A percentile compares a stretch with the other conserved stretches of the same genome.
phyloP scores from a whole-genome alignment of 2,113 vertebrate genomes.

The Pheucticus melanocephalus region DNA sequence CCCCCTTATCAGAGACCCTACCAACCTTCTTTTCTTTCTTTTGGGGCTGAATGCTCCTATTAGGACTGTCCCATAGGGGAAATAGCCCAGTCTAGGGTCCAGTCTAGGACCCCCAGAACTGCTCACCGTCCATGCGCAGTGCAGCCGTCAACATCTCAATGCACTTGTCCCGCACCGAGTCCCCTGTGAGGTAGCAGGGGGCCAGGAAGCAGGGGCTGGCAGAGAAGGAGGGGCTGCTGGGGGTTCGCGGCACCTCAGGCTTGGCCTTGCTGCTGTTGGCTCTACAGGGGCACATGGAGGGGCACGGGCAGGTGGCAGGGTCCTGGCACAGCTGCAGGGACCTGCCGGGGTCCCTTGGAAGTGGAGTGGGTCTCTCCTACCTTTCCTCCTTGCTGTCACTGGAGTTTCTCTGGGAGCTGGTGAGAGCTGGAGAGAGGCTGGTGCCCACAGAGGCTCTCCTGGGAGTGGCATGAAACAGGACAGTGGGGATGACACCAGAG shows the following conservation, averaged over 20 bases:
- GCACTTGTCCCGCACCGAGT: constrained; percentile 92
- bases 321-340: neutral
- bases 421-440: constrained; percentile 53
- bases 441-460: constrained; percentile 76
- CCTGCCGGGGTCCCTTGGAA: accelerated
- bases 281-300: constrained; percentile 23
- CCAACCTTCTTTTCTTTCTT: neutral
- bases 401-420: constrained; percentile 69
- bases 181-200: constrained; percentile 84
- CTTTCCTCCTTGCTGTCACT: constrained; percentile 75
- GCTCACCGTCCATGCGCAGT: constrained; percentile 86
- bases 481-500: neutral
- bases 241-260: constrained; percentile 76
- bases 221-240: constrained; percentile 80
- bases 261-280: constrained; percentile 77
- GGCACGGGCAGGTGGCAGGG: accelerated
- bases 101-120: neutral
- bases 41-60: neutral
- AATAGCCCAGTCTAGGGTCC: neutral
- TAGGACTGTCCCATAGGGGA: neutral
- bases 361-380: constrained; percentile 9
- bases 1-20: neutral
- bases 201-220: constrained; percentile 66
- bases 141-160: constrained; percentile 90
- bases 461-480: neutral